phyloP scores from a whole-genome alignment of 92 coral and sea anemone species.

The Micromussa lordhowensis region DNA sequence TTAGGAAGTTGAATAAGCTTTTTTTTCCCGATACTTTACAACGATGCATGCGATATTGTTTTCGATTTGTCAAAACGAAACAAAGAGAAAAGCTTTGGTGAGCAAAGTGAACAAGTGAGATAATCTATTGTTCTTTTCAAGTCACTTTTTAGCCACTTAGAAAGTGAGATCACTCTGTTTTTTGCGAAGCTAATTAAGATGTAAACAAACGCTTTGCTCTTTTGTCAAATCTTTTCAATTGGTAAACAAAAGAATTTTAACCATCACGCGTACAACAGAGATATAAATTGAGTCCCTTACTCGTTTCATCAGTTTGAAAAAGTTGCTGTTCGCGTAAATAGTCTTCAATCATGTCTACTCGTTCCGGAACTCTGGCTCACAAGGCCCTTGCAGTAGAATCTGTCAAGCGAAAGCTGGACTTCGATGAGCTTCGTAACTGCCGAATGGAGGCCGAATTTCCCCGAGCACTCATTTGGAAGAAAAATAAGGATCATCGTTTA shows the following conservation, averaged over 20 bases:
- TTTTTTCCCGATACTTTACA: too few species aligned
- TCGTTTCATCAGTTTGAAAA: not conserved
- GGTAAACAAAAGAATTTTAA: constrained; percentile 12
- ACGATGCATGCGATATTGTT: too few species aligned
- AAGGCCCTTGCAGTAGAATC: not conserved
- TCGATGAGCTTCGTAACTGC: constrained; percentile 13
- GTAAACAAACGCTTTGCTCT: constrained; percentile 2
- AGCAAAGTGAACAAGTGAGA: not conserved
- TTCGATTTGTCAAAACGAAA: too few species aligned
- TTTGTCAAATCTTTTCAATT: constrained; percentile 33
- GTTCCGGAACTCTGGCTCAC: not conserved
- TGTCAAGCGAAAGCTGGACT: constrained; percentile 20
- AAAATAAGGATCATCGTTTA: not conserved
- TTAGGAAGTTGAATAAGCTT: too few species aligned
- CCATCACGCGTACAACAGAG: not conserved
- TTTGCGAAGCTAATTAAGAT: not conserved
- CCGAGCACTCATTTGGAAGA: not conserved
- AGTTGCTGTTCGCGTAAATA: not conserved
- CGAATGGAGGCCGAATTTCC: not conserved
- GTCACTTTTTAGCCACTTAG: constrained; percentile 6
- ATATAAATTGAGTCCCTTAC: not conserved
- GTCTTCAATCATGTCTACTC: not conserved
- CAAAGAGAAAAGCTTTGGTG: not conserved
- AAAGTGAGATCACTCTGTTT: constrained; percentile 22
- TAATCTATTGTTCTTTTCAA: constrained; percentile 21